These are phyloP conservation scores for Sebastes cheni DNA, from an alignment of 2,797 vertebrate species.

Conservation along the genomic window DNA sequence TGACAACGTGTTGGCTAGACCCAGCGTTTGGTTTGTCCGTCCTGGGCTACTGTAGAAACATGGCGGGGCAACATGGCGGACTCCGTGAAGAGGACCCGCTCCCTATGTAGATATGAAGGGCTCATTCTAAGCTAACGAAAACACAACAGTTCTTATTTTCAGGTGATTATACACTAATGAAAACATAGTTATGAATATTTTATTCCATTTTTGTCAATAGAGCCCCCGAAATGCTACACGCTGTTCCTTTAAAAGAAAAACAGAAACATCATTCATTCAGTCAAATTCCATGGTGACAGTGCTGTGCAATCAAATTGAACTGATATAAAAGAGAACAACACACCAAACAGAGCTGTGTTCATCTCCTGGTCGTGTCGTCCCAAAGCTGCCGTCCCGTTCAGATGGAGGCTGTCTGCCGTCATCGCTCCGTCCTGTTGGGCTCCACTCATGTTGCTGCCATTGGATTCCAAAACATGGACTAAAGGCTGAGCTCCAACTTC, in stretches of 20 bases:
- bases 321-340: constrained; percentile 17
- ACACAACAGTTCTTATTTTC: too few relatives aligned
- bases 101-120: too few relatives aligned
- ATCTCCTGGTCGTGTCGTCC: constrained; percentile 42
- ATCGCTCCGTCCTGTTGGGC: constrained; percentile 27
- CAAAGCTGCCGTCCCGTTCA: constrained; percentile 61
- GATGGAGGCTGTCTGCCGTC: constrained; percentile 10
- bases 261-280: neutral
- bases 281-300: neutral
- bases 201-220: too few relatives aligned
- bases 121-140: too few relatives aligned
- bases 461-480: constrained; percentile 47
- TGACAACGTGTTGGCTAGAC: too few relatives aligned
- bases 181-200: too few relatives aligned
- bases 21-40: too few relatives aligned
- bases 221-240: neutral
- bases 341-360: constrained; percentile 62
- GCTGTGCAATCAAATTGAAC: neutral
- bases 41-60: too few relatives aligned
- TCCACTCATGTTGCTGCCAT: constrained; percentile 71
- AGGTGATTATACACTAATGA: too few relatives aligned
- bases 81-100: too few relatives aligned
- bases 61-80: too few relatives aligned
- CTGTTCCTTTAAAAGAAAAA: neutral
- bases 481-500: constrained; percentile 22